phyloP scores from a whole-genome alignment of 2,113 vertebrate genomes.

The Aplodontia rufa region DNA sequence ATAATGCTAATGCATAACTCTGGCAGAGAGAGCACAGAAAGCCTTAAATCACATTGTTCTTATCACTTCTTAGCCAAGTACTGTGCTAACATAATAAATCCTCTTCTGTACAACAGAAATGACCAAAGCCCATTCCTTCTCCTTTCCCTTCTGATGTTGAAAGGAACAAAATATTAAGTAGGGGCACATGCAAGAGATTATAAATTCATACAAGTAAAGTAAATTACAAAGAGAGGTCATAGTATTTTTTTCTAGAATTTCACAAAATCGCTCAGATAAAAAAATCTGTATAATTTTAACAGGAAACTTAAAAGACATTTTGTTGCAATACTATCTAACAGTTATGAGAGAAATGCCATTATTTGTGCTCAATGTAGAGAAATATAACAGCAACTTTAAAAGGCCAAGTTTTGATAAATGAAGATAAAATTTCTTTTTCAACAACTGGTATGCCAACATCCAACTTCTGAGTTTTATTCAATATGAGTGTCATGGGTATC shows the following conservation, averaged over 20 bases:
- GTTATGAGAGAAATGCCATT: constrained; percentile 57
- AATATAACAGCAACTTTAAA: constrained; percentile 64
- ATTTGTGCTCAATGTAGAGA: constrained; percentile 49
- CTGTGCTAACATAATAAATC: background rate
- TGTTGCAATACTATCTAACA: constrained; percentile 60
- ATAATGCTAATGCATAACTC: background rate
- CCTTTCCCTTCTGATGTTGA: constrained; percentile 45
- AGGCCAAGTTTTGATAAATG: constrained; percentile 13
- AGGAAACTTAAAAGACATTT: constrained; percentile 66
- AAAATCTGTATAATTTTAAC: constrained; percentile 59
- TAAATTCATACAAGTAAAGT: constrained; percentile 67
- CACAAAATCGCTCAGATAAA: constrained; percentile 57
- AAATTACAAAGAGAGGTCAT: constrained; percentile 56
- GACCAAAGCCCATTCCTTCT: constrained; percentile 24
- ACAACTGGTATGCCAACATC: constrained; percentile 18
- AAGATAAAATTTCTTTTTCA: constrained; percentile 64
- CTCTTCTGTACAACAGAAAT: constrained; percentile 48
- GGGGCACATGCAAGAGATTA: constrained; percentile 51
- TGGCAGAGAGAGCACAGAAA: constrained; percentile 40
- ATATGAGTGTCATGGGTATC: constrained; percentile 21
- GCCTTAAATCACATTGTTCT: constrained; percentile 1
- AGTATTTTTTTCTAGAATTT: constrained; percentile 68
- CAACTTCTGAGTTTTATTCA: constrained; percentile 29
- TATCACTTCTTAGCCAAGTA: background rate
- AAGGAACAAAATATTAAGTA: constrained; percentile 44